Evolutionary conservation across 2,797 vertebrate genomes (phyloP).

Genomic region (Silurus aristotelis): DNA sequence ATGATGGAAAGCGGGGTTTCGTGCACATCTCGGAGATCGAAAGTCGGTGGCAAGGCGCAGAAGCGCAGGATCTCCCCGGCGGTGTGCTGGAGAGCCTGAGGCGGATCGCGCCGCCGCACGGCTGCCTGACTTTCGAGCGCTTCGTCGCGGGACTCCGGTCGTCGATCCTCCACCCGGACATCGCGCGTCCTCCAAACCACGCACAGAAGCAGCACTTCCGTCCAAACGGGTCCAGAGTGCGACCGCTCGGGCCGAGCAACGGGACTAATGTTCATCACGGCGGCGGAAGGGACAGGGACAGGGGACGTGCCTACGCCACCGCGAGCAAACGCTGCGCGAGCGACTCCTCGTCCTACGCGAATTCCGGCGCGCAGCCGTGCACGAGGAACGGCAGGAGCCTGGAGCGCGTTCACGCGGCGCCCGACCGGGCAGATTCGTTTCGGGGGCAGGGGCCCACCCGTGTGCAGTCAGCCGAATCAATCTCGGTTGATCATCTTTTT

Average conservation of each 20-base stretch:
- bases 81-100: conserved; percentile 85
- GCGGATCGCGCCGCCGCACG: conserved; percentile 83
- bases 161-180: conserved; percentile 82
- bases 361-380: conserved; percentile 55
- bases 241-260: conserved; percentile 77
- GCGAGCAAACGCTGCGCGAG: conserved; percentile 20
- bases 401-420: conserved; percentile 59
- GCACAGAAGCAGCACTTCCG: conserved; percentile 46
- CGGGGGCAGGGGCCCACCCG: conserved; percentile 62
- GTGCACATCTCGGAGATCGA: conserved; percentile 95
- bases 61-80: conserved; percentile 80
- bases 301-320: background rate
- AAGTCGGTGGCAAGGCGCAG: conserved; percentile 88
- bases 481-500: conserved; percentile 68
- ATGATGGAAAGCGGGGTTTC: conserved; percentile 84
- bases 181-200: conserved; percentile 57
- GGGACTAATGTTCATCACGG: conserved; percentile 68
- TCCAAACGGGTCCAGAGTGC: conserved; percentile 57
- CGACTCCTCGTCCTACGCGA: conserved; percentile 23
- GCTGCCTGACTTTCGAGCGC: conserved; percentile 90
- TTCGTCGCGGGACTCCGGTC: conserved; percentile 88
- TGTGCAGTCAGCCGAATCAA: conserved; percentile 71
- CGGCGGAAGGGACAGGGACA: conserved; percentile 54
- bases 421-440: conserved; percentile 60
- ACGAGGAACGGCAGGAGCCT: conserved; percentile 69